phyloP scores from a whole-genome alignment of 1,140 invertebrate genomes.

The Trachymyrmex septentrionalis region DNA sequence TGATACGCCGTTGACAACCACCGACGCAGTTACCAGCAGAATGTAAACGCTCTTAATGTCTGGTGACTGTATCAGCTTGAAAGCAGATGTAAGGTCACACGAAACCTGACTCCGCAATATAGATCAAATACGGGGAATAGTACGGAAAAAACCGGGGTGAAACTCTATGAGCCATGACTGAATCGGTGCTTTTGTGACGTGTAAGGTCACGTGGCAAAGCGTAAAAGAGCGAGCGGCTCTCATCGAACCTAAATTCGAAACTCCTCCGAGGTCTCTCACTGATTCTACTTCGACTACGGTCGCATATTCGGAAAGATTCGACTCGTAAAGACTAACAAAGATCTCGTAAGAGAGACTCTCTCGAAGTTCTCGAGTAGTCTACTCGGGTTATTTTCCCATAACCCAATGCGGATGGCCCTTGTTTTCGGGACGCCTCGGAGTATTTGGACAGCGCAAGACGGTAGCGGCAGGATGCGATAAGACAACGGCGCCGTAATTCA shows the following conservation, averaged over 20 bases:
- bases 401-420: slow-evolving; percentile 59
- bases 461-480: slow-evolving; percentile 80
- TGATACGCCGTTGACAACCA: not conserved
- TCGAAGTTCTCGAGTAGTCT: slow-evolving; percentile 33
- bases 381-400: slow-evolving; percentile 61
- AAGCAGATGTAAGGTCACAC: slow-evolving; percentile 73
- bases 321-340: not conserved
- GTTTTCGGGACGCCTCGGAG: slow-evolving; percentile 62
- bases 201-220: slow-evolving; percentile 55
- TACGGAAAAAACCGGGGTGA: slow-evolving; percentile 55
- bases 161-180: slow-evolving; percentile 73
- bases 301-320: not conserved
- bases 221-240: slow-evolving; percentile 37
- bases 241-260: slow-evolving; percentile 18
- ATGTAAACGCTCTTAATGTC: slow-evolving; percentile 58
- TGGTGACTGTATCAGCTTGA: slow-evolving; percentile 71
- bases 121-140: slow-evolving; percentile 42
- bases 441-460: slow-evolving; percentile 77
- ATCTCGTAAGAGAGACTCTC: slow-evolving; percentile 36
- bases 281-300: not conserved
- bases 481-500: slow-evolving; percentile 74
- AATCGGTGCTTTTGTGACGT: slow-evolving; percentile 49
- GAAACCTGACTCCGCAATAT: slow-evolving; percentile 76
- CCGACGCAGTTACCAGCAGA: slow-evolving; percentile 19
- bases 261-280: not conserved